Conservation (phyloP, 2,113 vertebrate species). For the Passer montanus region DNA sequence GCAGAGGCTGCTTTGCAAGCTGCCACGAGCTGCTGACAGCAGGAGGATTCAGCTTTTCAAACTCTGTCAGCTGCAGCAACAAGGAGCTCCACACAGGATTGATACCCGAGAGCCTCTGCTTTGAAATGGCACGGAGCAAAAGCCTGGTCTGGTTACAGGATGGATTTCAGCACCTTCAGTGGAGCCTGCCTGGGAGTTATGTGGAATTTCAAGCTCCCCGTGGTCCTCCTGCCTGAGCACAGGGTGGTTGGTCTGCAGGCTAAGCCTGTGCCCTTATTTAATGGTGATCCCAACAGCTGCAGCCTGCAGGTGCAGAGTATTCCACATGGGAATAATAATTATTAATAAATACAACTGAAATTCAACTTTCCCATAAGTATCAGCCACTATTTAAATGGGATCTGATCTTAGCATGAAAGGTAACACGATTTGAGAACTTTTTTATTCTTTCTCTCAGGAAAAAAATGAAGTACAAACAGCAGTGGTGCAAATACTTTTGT, state of each 20-base stretch:
- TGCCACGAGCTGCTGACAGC: not conserved
- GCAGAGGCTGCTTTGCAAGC: not conserved
- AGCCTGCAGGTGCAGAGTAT: not conserved
- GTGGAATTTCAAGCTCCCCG: not conserved
- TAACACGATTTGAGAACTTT: not conserved
- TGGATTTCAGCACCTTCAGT: not conserved
- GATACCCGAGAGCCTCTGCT: not conserved
- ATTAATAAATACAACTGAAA: not conserved
- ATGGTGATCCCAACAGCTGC: not conserved
- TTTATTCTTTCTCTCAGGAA: not conserved
- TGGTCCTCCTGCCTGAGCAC: not conserved
- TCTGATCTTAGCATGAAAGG: not conserved
- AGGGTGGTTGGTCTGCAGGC: not conserved
- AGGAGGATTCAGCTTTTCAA: not conserved
- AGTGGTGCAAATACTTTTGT: not conserved
- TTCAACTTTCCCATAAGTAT: not conserved
- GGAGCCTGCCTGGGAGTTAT: not conserved
- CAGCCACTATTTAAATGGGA: not conserved
- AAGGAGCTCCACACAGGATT: not conserved
- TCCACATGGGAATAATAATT: not conserved
- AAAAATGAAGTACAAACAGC: not conserved
- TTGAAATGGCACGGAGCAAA: not conserved
- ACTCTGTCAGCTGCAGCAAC: not conserved
- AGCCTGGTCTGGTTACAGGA: not conserved
- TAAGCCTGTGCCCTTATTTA: not conserved